Base-by-base conservation (phyloP, 2,888 invertebrate species). In the Molanna angustata region DNA sequence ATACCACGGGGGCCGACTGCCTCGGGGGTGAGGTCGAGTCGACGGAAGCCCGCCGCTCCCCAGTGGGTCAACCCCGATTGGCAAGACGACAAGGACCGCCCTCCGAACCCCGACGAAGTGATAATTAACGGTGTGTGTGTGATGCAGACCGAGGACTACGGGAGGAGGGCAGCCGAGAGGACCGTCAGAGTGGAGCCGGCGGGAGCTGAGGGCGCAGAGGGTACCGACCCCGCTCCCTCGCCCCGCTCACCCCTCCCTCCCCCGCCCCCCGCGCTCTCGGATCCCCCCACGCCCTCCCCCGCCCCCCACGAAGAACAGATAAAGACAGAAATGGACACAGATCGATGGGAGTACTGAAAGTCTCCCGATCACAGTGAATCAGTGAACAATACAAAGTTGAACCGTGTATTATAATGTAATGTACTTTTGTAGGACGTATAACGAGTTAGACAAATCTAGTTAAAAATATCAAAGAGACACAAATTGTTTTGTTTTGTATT, bases 31-130 rank as follows among this genome's bases (percentile, higher is more conserved):
- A 70, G 76, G 17, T 75, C 77, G 18, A 90, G 86, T 50, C 76
- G 94, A 58, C 82, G 96, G 64, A 97, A 97, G 76, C 94, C 95
- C 1, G 94, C 94, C 1, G 94, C 95, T 48, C 96, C 97, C 1
- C 95, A 97, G 72, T 95, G 96, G 94, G 94, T 96, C 3, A 95
- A 95, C 71, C 96, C 96, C 4, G 92, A 92, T 63, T 90, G 90
- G 90, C 89, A 89, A 65, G 89, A 88, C 66, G 76, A 76, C 45
- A 71, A 71, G 47, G 81, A 80, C 61, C 77, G 79, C 61, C 76
- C 78, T 14, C 70, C 76, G 39, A 73, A 69, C 65, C 75, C 71
- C 58, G 87, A 87, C 64, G 91, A 91, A 67, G 90, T 92, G 19
- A 93, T 94, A 65, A 93, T 94, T 63, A 94, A 94, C 67, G 94